These are phyloP conservation scores for Thymelicus sylvestris DNA, from an alignment of 2,888 invertebrate species.

Conservation along the genomic window DNA sequence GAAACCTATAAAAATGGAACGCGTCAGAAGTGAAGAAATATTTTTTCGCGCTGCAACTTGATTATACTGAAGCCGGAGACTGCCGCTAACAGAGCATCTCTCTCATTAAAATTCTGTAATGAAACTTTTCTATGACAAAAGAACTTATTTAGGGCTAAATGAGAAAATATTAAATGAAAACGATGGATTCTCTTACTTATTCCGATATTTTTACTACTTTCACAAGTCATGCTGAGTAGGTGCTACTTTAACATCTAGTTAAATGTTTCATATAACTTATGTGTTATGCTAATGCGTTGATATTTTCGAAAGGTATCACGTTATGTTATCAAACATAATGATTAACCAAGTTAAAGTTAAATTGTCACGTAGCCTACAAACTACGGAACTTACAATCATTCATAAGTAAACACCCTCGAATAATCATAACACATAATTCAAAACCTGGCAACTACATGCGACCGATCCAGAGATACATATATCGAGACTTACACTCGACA, in stretches of 20 bases:
- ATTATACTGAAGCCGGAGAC: slow-evolving; percentile 31
- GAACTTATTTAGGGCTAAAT: slow-evolving; percentile 32
- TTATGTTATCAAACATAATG: no score
- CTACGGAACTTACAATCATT: background rate
- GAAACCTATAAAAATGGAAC: slow-evolving; percentile 28
- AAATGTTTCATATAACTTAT: no score
- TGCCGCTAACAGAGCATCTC: slow-evolving; percentile 29
- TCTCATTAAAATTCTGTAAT: slow-evolving; percentile 38
- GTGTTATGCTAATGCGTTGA: no score
- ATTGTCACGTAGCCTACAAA: background rate
- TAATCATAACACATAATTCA: slow-evolving; percentile 6
- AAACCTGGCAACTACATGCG: slow-evolving; percentile 20
- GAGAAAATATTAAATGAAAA: slow-evolving; percentile 34
- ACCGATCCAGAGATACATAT: background rate
- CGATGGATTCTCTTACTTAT: slow-evolving; percentile 15
- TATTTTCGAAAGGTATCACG: no score
- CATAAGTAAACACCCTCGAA: background rate
- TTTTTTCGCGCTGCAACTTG: slow-evolving; percentile 29
- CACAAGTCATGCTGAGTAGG: slow-evolving; percentile 3
- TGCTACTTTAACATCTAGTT: slow-evolving; percentile 3
- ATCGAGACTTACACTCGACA: background rate
- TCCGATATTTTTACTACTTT: slow-evolving; percentile 14
- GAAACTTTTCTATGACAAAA: slow-evolving; percentile 37
- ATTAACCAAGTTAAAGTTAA: no score
- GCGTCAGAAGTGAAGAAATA: slow-evolving; percentile 23